These are phyloP conservation scores for Limnephilus marmoratus DNA, from an alignment of 2,888 invertebrate genomes.

Conservation along the genomic window DNA sequence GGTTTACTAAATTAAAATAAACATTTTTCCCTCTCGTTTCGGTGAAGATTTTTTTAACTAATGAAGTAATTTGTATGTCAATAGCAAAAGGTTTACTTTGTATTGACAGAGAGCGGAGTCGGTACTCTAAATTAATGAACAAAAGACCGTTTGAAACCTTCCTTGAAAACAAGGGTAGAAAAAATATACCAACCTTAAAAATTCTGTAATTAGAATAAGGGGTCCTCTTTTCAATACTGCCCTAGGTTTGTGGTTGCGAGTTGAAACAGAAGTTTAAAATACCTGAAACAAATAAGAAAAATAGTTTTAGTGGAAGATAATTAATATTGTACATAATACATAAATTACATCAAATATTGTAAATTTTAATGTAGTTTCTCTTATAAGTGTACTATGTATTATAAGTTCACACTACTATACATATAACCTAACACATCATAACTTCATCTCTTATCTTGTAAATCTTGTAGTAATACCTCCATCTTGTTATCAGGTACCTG, in stretches of 20 bases:
- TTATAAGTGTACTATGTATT: too few relatives aligned
- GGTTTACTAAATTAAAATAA: slow-evolving; percentile 16
- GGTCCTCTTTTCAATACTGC: not conserved
- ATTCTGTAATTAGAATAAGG: not conserved
- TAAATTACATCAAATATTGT: too few relatives aligned
- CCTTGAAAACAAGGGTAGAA: not conserved
- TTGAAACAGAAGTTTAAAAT: not conserved
- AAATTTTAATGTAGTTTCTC: too few relatives aligned
- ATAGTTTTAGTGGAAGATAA: not conserved
- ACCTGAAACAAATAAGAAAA: not conserved
- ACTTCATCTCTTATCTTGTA: too few relatives aligned
- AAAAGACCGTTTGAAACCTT: slow-evolving; percentile 4
- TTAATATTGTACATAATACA: too few relatives aligned
- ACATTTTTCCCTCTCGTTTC: not conserved
- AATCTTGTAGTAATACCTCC: too few relatives aligned
- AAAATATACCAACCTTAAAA: not conserved
- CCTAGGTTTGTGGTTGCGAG: not conserved
- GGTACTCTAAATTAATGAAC: slow-evolving; percentile 32
- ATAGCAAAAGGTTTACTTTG: slow-evolving; percentile 3
- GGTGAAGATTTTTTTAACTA: slow-evolving; percentile 13
- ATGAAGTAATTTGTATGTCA: slow-evolving; percentile 37
- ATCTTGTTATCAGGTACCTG: too few relatives aligned
- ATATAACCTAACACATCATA: too few relatives aligned
- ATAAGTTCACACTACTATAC: too few relatives aligned
- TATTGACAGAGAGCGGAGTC: slow-evolving; percentile 20